Evolutionary conservation across 2,797 vertebrate genomes (phyloP), one percentile per base, ranked within the genome.

Genomic region (Synaphobranchus kaupii): DNA sequence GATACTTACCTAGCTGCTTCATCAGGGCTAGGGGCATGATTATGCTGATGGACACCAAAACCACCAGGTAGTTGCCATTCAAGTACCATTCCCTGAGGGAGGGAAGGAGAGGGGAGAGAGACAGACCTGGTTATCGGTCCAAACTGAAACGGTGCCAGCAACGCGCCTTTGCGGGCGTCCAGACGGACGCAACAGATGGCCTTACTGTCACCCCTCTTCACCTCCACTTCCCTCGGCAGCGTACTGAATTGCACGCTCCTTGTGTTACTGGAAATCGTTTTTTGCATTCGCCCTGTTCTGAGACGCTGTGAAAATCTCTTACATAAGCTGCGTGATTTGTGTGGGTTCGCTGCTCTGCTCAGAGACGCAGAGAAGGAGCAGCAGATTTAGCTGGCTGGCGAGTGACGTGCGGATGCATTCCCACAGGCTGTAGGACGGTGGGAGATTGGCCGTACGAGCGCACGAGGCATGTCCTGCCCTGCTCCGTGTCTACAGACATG

Each of bases 1-100:
- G n/a, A 78, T 56, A 95, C 99, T 97, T 93, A 99, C 99, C 99
- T 0, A 99, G 95, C 93, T 99, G 98, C 92, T 99, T 99, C 99
- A 99, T 99, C 91, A 99, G 94, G 8, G 98, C 97, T 95, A 99
- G 93, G 0, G 99, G 99, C 88, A 99, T 95, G 89, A 99, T 98
- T 54, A 99, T 10, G n/a, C 89, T 93, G 86, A 97, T 0, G 0
- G 97, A 97, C 13, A 99, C 97, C 56, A 99, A 96, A 91, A 99
- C 95, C 89, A 99, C 97, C 89, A 99, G 95, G 93, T 99, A 99
- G 95, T 99, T 99, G 48, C 99, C 98, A 0, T 99, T 97, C 94
- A 98, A 63, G 93, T 97, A 99, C 98, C 99, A 99, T 93, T 97
- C 97, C 86, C 98, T 99, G 93, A 58, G 39, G 52, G 54, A 25